Conservation (phyloP, 2,797 vertebrate species). For the Lates japonicus region DNA sequence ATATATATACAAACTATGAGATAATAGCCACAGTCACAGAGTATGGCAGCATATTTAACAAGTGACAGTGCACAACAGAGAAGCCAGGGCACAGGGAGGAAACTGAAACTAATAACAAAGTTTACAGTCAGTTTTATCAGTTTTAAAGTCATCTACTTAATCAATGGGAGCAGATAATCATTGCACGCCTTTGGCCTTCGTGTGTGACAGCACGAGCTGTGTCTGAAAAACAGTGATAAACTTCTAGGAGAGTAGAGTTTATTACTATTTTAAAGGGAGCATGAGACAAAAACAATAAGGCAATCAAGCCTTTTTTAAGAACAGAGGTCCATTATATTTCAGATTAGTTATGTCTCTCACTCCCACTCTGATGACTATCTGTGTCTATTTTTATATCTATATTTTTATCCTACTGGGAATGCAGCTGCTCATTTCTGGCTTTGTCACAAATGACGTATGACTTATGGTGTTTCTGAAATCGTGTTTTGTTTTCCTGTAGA, state of each 20-base stretch:
- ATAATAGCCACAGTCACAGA: neutral
- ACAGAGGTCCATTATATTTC: neutral
- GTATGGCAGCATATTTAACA: neutral
- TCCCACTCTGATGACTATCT: neutral
- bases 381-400: too few species aligned
- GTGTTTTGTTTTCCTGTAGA: neutral
- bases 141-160: slow-evolving; percentile 6
- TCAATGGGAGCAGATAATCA: slow-evolving; percentile 8
- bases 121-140: slow-evolving; percentile 9
- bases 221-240: neutral
- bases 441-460: neutral
- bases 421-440: neutral
- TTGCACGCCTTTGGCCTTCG: neutral
- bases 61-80: neutral
- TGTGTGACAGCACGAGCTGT: neutral
- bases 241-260: neutral
- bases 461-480: neutral
- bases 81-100: neutral
- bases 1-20: neutral
- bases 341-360: neutral
- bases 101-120: slow-evolving; percentile 17
- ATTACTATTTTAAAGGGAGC: neutral
- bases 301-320: neutral
- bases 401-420: neutral
- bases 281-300: neutral